These are phyloP conservation scores for Propithecus coquereli DNA, from an alignment of 2,113 vertebrate species.

Conservation along the genomic window DNA sequence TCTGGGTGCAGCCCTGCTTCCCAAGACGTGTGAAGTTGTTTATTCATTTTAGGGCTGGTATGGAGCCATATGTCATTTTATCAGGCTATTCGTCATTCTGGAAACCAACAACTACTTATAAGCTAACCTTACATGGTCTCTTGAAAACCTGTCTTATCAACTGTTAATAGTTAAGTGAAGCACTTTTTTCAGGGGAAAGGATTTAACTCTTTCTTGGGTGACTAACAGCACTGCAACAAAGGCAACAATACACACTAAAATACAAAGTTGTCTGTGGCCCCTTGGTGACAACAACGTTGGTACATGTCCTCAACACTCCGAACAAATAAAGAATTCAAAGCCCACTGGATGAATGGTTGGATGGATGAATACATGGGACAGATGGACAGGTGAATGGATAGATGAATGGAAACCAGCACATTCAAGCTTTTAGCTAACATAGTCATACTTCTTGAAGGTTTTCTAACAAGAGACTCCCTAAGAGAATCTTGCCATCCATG, in stretches of 20 bases:
- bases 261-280: neutral
- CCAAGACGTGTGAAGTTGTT: neutral
- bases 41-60: neutral
- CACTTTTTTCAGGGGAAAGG: neutral
- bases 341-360: neutral
- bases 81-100: neutral
- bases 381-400: neutral
- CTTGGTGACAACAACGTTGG: neutral
- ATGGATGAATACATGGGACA: neutral
- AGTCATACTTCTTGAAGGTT: neutral
- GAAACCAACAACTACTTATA: neutral
- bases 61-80: neutral
- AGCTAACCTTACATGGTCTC: neutral
- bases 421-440: neutral
- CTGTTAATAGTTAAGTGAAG: neutral
- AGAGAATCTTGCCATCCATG: neutral
- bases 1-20: neutral
- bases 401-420: neutral
- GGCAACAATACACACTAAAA: neutral
- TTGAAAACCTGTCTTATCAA: neutral
- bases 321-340: neutral
- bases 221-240: neutral
- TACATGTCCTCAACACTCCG: neutral
- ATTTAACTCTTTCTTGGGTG: neutral
- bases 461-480: neutral